Evolutionary conservation across 2,113 vertebrate species (phyloP).

Genomic region (Eira barbara): DNA sequence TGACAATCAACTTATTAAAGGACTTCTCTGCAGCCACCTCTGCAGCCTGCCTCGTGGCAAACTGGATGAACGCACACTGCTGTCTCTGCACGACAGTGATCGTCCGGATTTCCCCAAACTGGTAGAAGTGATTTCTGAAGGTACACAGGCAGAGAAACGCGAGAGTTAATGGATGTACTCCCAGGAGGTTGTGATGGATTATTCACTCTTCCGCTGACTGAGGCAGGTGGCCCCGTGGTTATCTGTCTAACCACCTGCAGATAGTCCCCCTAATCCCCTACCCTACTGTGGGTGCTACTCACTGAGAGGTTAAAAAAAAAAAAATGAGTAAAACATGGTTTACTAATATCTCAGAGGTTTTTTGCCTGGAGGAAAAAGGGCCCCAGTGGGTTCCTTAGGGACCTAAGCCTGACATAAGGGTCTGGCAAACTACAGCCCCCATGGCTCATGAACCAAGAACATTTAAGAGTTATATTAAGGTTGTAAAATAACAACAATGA

Average conservation of each 20-base stretch:
- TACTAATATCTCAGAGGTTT: background rate
- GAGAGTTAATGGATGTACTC: background rate
- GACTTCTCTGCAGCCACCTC: constrained; percentile 98
- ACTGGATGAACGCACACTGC: constrained; percentile 99
- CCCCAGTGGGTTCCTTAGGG: background rate
- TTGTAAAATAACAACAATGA: background rate
- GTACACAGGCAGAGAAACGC: background rate
- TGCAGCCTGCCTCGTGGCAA: constrained; percentile 93
- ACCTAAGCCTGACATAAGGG: background rate
- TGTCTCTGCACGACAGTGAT: constrained; percentile 97
- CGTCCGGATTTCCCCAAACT: constrained; percentile 97
- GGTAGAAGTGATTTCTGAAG: constrained; percentile 96
- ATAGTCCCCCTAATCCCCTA: background rate
- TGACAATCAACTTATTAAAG: constrained; percentile 98
- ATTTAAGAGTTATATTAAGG: background rate
- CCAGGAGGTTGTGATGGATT: background rate
- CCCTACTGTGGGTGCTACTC: background rate
- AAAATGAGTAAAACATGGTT: background rate
- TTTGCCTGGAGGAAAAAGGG: background rate
- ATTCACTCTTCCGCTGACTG: background rate
- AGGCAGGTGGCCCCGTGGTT: background rate
- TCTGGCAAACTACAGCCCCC: background rate
- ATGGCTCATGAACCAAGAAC: background rate
- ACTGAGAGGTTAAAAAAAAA: background rate
- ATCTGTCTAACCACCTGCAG: background rate